These are phyloP conservation scores for Crypturellus undulatus DNA, from an alignment of 2,113 vertebrate genomes.

Conservation along the genomic window DNA sequence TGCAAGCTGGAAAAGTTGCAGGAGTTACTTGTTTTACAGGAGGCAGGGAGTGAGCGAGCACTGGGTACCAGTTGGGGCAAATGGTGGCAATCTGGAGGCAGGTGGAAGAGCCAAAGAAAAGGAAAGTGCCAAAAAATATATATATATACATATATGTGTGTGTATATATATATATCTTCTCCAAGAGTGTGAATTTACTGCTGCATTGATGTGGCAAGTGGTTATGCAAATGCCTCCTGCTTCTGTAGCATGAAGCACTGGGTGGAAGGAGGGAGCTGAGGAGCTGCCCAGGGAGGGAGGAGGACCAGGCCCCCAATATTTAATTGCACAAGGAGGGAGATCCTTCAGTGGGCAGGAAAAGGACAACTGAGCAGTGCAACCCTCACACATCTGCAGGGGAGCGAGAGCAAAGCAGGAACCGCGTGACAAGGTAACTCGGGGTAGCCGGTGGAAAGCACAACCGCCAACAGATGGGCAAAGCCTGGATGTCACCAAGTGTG, in stretches of 20 bases:
- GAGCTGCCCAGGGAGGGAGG: background rate
- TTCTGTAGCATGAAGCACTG: background rate
- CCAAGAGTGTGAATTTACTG: accelerated
- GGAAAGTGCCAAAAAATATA: background rate
- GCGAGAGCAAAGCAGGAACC: background rate
- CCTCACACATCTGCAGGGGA: background rate
- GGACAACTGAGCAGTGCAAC: background rate
- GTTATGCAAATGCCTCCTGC: background rate
- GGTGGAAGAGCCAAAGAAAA: no score
- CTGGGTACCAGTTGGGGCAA: background rate
- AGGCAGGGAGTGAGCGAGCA: background rate
- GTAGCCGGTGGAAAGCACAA: accelerated
- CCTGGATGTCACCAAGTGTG: background rate
- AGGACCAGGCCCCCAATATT: background rate
- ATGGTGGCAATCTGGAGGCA: background rate
- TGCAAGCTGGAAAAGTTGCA: background rate
- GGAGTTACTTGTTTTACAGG: background rate
- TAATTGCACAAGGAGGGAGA: accelerated
- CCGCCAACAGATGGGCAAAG: background rate
- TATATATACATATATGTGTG: background rate
- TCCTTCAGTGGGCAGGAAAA: background rate
- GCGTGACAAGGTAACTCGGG: background rate
- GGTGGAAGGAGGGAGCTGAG: background rate
- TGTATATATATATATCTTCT: background rate
- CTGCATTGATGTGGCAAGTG: background rate